phyloP scores from a whole-genome alignment of 2,113 vertebrate genomes.

The Dascyllus trimaculatus region DNA sequence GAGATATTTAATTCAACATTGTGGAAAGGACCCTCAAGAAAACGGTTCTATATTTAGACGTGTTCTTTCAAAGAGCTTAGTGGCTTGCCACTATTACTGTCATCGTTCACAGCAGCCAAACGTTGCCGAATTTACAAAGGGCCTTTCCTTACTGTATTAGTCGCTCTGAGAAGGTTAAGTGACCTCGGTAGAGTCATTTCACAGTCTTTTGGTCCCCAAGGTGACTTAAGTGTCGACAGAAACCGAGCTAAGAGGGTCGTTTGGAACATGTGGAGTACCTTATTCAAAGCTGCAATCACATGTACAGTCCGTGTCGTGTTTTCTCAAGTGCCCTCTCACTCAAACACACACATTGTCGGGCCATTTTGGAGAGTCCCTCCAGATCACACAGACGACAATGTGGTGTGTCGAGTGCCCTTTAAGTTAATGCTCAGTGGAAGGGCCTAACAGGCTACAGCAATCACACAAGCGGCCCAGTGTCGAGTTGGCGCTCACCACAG shows the following conservation, averaged over 20 bases:
- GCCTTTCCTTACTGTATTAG: constrained; percentile 37
- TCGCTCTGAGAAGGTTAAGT: constrained; percentile 61
- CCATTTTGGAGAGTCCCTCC: constrained; percentile 65
- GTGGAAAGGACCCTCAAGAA: constrained; percentile 30
- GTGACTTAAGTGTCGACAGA: constrained; percentile 59
- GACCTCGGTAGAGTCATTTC: constrained; percentile 68
- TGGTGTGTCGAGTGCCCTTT: constrained; percentile 71
- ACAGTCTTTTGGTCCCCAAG: constrained; percentile 71
- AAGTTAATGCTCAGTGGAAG: constrained; percentile 68
- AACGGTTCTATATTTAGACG: constrained; percentile 34
- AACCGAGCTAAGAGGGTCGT: constrained; percentile 53
- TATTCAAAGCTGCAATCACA: constrained; percentile 72
- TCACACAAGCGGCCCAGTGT: constrained; percentile 54
- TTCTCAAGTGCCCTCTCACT: constrained; percentile 67
- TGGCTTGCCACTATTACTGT: constrained; percentile 13
- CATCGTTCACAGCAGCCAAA: constrained; percentile 46
- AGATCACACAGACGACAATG: constrained; percentile 55
- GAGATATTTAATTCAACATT: constrained; percentile 37
- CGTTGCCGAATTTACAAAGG: constrained; percentile 33
- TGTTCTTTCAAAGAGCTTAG: constrained; percentile 13
- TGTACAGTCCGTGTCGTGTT: constrained; percentile 53
- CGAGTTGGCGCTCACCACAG: constrained; percentile 60
- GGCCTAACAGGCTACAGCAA: constrained; percentile 68
- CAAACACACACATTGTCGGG: constrained; percentile 54
- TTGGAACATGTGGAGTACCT: constrained; percentile 62